A percentile compares a stretch with the other conserved stretches of the same genome.
Evolutionary conservation across 2,888 invertebrate genomes (phyloP).

Genomic region (Charanyca ferruginea): DNA sequence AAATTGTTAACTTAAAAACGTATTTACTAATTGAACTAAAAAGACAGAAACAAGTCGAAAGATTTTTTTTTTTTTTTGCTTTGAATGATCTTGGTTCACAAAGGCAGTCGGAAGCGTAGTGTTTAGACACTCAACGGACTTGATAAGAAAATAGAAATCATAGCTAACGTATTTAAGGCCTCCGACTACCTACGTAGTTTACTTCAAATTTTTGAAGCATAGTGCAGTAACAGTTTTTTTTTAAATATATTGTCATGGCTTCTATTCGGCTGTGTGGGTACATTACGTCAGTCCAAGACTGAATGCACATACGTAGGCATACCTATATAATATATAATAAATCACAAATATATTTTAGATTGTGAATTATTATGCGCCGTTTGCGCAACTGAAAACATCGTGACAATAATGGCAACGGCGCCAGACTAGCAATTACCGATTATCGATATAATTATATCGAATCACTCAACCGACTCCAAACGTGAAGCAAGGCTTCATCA

Average conservation of each 20-base stretch:
- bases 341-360: conserved; percentile 29
- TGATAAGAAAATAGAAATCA: no score
- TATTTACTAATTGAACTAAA: no score
- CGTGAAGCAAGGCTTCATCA: conserved; percentile 46
- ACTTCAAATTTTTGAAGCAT: not conserved
- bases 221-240: not conserved
- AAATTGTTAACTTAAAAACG: no score
- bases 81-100: no score
- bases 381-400: conserved; percentile 69
- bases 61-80: no score
- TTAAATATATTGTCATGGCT: not conserved
- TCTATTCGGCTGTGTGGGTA: not conserved
- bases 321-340: conserved; percentile 12
- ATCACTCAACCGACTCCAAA: conserved; percentile 73
- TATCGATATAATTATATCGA: conserved; percentile 80
- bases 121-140: no score
- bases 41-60: no score
- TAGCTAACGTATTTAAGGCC: no score
- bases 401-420: conserved; percentile 83
- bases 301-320: not conserved
- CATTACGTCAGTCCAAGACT: not conserved
- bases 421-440: conserved; percentile 81
- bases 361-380: conserved; percentile 35
- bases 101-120: no score
- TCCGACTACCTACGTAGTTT: no score